Evolutionary conservation across 2,113 vertebrate genomes (phyloP), one percentile per base, ranked within the genome.

Genomic region (Cyphomyrus plagiostoma): DNA sequence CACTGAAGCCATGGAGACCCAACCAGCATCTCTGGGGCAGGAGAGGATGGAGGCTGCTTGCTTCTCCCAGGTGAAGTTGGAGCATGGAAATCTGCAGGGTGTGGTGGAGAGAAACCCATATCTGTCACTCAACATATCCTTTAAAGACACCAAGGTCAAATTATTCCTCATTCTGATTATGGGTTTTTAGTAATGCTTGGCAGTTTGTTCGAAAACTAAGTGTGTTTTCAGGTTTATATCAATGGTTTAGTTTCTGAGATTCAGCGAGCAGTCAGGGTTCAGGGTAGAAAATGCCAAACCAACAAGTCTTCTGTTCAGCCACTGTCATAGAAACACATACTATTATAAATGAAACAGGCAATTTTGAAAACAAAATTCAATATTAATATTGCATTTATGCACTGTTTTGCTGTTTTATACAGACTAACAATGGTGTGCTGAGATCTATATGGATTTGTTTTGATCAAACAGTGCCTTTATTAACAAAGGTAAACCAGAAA

Each of bases 91-190:
- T 10, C 94, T 95, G 93, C 96, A 95, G 92, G 92, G 94, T 74
- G 90, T 86, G 87, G 92, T 93, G 0, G 95, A 97, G 0, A 89
- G 92, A 5, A 94, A 89, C 42, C 92, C 96, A 74, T 97, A 97
- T 62, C 90, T 97, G 92, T 95, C 96, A 0, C 94, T 96, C 92
- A 97, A 95, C 89, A 96, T 99, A 99, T 99, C 98, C 98, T 99
- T 98, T 98, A 88, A 26, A 74, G 82, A 48, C 50, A 9, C 48
- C 4, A 1, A 48, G 49, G 11, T 39, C 26, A 58, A 56, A 30
- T 21, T 53, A 26, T 39, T 87, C 7, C 83, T 49, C 45, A 50
- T 45, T 84, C 23, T 46, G 23, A 48, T 10, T 45, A 84, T 46
- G 45, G 15, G 3, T 48, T 48, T 45, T 84, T 84, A 84, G 49